phyloP scores from a whole-genome alignment of 2,797 vertebrate species.

The Spondyliosoma cantharus region DNA sequence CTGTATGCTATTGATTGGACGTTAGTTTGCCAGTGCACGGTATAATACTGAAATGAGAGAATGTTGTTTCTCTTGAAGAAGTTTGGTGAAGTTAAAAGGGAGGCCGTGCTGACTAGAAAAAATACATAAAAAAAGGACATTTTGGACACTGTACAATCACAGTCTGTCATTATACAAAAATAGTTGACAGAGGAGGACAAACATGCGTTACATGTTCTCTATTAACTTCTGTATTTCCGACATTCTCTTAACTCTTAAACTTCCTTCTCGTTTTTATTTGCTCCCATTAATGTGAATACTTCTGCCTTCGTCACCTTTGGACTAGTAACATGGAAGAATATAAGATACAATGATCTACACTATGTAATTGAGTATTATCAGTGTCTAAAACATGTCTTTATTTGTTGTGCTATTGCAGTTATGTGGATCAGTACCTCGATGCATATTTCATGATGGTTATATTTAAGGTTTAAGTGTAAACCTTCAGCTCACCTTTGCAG shows the following conservation, averaged over 20 bases:
- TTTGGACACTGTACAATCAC: slow-evolving; percentile 20
- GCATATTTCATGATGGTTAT: background rate
- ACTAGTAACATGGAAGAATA: too few species aligned
- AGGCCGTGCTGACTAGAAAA: background rate
- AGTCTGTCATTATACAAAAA: slow-evolving; percentile 62
- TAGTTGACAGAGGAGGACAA: slow-evolving; percentile 17
- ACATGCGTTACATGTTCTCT: background rate
- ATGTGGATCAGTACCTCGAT: background rate
- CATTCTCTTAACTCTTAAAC: background rate
- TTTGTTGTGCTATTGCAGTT: background rate
- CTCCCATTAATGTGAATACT: background rate
- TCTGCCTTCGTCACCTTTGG: too few species aligned
- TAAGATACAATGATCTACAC: background rate
- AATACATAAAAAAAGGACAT: slow-evolving; percentile 30
- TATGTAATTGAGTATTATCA: background rate
- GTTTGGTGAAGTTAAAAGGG: background rate
- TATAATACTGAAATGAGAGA: background rate
- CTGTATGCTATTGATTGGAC: background rate
- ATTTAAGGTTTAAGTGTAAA: background rate
- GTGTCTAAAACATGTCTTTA: background rate
- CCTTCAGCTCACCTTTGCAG: too few species aligned
- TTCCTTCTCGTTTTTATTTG: background rate
- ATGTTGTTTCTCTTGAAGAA: slow-evolving; percentile 6
- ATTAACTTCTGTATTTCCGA: slow-evolving; percentile 5
- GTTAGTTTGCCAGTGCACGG: background rate